Base-by-base conservation (phyloP, 1,140 invertebrate species). In the Drosophila takahashii region DNA sequence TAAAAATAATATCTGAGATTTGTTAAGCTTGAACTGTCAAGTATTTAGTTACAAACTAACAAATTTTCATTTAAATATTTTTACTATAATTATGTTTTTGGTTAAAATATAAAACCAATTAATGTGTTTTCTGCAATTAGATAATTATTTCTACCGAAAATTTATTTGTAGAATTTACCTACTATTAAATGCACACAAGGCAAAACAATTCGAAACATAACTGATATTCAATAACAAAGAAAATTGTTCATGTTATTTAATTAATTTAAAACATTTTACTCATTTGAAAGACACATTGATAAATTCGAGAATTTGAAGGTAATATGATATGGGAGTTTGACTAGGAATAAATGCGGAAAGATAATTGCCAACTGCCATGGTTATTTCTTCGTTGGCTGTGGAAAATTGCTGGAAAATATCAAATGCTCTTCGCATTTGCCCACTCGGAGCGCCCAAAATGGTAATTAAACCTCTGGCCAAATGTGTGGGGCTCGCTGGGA, bases 401-500 rank as follows among this genome's bases (percentile, higher is more conserved):
- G 36, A 71, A 86, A 85, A 77, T 86, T 74, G 77, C 77, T 66
- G 75, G 51, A 81, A 84, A 81, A 78, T 85, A 74, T 86, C 56
- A 75, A 86, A 86, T 66, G 62, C 60, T 53, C 61, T 70, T 66
- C 58, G 37, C 36, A 64, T 39, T 60, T 50, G 10, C 57, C 27
- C 18, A 51, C 27, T 58, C 26, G 47, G 27, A 59, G 61, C 47
- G 34, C 29, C 56, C 70, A 48, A 58, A 85, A 85, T 85, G 78
- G 81, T 85, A 87, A 85, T 85, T 87, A 85, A 85, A 86, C 84
- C 75, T 73, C 60, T 66, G 62, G 73, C 67, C 78, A 74, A 85
- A 81, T 81, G 73, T 67, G 66, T 80, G 48, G 81, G 73, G 57
- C 58, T 60, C 45, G 50, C 45, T 53, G 22, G 51, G 58, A 53